Evolutionary conservation across 2,113 vertebrate species (phyloP).

Genomic region (Sinocyclocheilus anshuiensis): DNA sequence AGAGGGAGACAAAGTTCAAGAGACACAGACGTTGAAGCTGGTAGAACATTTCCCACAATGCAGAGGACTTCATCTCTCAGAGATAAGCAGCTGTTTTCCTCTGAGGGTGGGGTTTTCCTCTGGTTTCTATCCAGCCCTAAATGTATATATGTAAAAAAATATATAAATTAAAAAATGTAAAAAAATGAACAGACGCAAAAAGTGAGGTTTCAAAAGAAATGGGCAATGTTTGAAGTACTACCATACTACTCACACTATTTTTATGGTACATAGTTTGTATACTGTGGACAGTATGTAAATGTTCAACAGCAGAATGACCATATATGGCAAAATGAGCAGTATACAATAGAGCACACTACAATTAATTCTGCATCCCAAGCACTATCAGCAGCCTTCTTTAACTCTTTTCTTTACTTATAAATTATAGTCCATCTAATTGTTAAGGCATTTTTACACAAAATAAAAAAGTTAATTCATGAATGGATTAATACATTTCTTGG

Average conservation of each 20-base stretch:
- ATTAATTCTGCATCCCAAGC: background rate
- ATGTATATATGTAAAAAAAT: background rate
- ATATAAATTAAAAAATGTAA: background rate
- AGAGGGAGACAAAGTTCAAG: conserved; percentile 56
- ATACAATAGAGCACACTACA: background rate
- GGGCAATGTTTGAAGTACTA: background rate
- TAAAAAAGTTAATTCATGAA: too few relatives aligned
- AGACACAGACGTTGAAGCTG: conserved; percentile 47
- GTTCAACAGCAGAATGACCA: background rate
- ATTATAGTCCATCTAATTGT: conserved; percentile 16
- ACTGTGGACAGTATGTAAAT: background rate
- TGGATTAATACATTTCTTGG: background rate
- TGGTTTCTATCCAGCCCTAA: conserved; percentile 50
- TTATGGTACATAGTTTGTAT: background rate
- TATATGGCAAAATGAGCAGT: background rate
- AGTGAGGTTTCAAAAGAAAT: background rate
- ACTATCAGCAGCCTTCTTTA: background rate
- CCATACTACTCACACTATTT: background rate
- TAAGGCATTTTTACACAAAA: conserved; percentile 11
- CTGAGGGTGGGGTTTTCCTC: background rate
- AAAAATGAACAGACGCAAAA: background rate
- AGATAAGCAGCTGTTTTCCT: conserved; percentile 30
- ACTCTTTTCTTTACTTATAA: background rate
- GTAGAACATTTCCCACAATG: conserved; percentile 44
- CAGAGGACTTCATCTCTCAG: conserved; percentile 43